A percentile compares a stretch with the other conserved stretches of the same genome.
phyloP scores from a whole-genome alignment of 1,140 invertebrate species.

The Ips nitidus region DNA sequence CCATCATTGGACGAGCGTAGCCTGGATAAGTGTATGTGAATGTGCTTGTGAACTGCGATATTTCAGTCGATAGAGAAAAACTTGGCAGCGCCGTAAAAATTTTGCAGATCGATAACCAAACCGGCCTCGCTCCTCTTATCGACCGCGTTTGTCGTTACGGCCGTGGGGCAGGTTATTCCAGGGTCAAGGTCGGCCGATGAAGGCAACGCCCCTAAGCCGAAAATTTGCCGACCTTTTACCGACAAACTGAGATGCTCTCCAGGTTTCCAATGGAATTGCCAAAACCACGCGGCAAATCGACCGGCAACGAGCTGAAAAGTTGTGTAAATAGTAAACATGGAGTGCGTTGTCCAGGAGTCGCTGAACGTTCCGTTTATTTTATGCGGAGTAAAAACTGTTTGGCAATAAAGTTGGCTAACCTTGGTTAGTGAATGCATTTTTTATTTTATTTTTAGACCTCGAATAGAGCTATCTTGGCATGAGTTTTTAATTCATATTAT shows the following conservation, averaged over 20 bases:
- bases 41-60: neutral
- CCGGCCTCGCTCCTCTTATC: constrained; percentile 22
- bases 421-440: neutral
- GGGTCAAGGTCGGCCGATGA: constrained; percentile 41
- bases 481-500: no score
- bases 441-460: neutral
- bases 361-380: constrained; percentile 9
- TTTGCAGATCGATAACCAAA: constrained; percentile 22
- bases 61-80: neutral
- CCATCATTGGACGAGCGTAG: neutral
- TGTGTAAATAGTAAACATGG: constrained; percentile 1
- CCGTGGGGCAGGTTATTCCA: constrained; percentile 45
- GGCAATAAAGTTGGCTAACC: neutral
- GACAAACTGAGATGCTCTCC: neutral
- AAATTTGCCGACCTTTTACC: neutral
- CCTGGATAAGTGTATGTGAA: neutral
- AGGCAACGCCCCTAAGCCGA: constrained; percentile 35
- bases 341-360: constrained; percentile 2
- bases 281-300: neutral
- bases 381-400: neutral
- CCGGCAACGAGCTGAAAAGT: neutral
- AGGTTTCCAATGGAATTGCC: neutral
- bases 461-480: no score
- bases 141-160: constrained; percentile 29
- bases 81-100: neutral